These are phyloP conservation scores for Vultur gryphus DNA, from an alignment of 2,797 vertebrate species.

Conservation along the genomic window DNA sequence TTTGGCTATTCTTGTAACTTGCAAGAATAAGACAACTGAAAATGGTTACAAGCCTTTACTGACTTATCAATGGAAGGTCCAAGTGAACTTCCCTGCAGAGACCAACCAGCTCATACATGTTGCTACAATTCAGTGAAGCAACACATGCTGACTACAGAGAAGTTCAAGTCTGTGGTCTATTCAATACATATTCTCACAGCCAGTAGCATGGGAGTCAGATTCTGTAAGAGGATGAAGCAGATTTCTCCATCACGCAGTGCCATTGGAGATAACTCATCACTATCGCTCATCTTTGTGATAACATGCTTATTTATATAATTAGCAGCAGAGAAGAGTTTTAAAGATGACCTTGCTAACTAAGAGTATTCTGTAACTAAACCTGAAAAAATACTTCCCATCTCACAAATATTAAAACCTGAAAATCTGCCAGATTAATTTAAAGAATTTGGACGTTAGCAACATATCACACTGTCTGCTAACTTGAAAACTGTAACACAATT, in stretches of 20 bases:
- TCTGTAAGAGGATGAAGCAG: not conserved
- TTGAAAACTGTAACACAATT: not conserved
- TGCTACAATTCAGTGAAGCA: not conserved
- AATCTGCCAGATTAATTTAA: not conserved
- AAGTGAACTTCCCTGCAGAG: not conserved
- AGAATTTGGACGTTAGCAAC: not conserved
- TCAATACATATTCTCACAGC: not conserved
- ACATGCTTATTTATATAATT: not conserved
- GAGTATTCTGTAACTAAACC: not conserved
- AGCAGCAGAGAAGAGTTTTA: not conserved
- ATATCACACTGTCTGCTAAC: not conserved
- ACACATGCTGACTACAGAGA: not conserved
- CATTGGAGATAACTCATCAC: not conserved
- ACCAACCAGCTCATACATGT: not conserved
- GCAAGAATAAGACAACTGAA: not conserved
- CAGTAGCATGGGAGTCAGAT: accelerated
- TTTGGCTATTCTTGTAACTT: not conserved
- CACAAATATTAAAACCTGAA: not conserved
- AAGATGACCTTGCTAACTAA: not conserved
- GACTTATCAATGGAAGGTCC: not conserved
- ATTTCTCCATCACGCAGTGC: not conserved
- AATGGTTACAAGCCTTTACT: not conserved
- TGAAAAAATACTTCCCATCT: not conserved
- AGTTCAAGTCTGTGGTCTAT: no score
- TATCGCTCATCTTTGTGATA: not conserved